Percentiles rank a stretch among this genome's conserved stretches.
Evolutionary conservation across 2,113 vertebrate species (phyloP).

Genomic region (Archilochus colubris): DNA sequence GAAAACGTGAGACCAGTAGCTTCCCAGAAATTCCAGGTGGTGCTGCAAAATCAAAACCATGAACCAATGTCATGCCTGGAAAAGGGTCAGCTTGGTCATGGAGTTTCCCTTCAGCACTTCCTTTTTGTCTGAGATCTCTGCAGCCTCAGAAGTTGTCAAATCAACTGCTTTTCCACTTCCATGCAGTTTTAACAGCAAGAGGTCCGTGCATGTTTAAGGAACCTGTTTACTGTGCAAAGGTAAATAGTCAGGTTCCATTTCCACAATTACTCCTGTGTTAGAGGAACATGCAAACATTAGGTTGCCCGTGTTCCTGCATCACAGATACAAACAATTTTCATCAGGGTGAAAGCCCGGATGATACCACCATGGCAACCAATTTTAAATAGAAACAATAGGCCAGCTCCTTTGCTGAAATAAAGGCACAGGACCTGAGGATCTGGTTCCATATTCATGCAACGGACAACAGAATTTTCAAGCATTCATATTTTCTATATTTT

Average conservation of each 20-base stretch:
- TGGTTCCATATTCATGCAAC: background rate
- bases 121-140: background rate
- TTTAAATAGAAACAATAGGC: constrained; percentile 63
- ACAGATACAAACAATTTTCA: constrained; percentile 44
- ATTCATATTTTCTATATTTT: background rate
- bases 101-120: background rate
- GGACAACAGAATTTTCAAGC: background rate
- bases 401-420: constrained; percentile 12
- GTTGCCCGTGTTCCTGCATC: constrained; percentile 44
- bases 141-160: background rate
- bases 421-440: background rate
- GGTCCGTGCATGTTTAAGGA: background rate
- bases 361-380: constrained; percentile 69
- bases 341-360: constrained; percentile 39
- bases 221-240: background rate
- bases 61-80: fast-evolving
- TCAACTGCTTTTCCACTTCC: background rate
- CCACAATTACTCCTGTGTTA: background rate
- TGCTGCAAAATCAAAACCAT: background rate
- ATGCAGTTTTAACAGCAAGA: background rate
- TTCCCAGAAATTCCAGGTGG: background rate
- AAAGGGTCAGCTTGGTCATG: background rate
- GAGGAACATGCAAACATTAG: constrained; percentile 34
- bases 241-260: constrained; percentile 19
- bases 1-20: background rate